These are phyloP conservation scores for Austrofundulus limnaeus DNA, from an alignment of 2,113 vertebrate species.

Conservation along the genomic window DNA sequence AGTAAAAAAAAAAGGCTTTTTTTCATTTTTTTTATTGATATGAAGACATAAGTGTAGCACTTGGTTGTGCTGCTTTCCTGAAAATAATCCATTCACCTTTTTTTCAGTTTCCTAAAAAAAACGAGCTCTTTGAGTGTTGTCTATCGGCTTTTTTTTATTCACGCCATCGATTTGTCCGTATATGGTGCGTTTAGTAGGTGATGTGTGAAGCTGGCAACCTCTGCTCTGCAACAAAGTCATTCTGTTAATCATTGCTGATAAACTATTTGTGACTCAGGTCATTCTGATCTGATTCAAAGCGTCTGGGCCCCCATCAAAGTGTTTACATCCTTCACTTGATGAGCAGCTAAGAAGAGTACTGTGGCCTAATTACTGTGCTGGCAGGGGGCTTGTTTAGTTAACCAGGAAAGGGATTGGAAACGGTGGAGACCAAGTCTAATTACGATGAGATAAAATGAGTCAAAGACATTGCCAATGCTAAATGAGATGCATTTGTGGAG, in stretches of 20 bases:
- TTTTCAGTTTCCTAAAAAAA: too few species aligned
- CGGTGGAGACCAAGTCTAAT: slow-evolving; percentile 42
- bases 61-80: slow-evolving; percentile 4
- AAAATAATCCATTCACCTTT: slow-evolving; percentile 23
- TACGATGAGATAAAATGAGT: slow-evolving; percentile 54
- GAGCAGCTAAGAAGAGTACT: slow-evolving; percentile 40
- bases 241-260: slow-evolving; percentile 6
- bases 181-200: slow-evolving; percentile 10
- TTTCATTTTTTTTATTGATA: slow-evolving; percentile 9
- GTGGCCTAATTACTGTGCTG: slow-evolving; percentile 55
- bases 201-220: slow-evolving; percentile 17
- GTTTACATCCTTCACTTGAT: slow-evolving; percentile 50
- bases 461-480: slow-evolving; percentile 40
- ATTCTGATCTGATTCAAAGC: slow-evolving; percentile 17
- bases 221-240: neutral
- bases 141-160: neutral
- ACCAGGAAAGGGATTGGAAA: slow-evolving; percentile 37
- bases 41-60: slow-evolving; percentile 9
- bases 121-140: slow-evolving; percentile 9
- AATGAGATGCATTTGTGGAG: slow-evolving; percentile 39
- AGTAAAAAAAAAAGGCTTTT: neutral
- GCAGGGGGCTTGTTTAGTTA: slow-evolving; percentile 56
- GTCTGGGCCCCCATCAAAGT: slow-evolving; percentile 22
- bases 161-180: neutral
- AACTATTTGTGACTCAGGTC: slow-evolving; percentile 15